Evolutionary conservation across 2,113 vertebrate species (phyloP), one percentile per base, ranked within the genome.

Genomic region (Amia ocellicauda): DNA sequence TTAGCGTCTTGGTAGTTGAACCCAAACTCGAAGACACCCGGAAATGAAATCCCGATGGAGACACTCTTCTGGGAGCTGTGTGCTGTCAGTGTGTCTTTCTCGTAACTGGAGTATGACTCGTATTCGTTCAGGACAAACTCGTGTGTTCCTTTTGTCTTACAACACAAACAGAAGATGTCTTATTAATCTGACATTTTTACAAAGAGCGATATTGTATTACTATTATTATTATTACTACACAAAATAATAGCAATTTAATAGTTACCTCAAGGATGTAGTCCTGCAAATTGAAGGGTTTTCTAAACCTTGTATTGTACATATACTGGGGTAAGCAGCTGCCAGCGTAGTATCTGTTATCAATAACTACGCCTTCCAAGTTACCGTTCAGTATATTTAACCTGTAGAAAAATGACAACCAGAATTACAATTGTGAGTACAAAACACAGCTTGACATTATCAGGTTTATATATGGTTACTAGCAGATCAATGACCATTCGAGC

Each of bases 201-300:
- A n/a, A n/a, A n/a, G n/a, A n/a, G n/a, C n/a, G n/a, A n/a, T n/a
- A n/a, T n/a, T n/a, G n/a, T n/a, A n/a, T n/a, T n/a, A n/a, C n/a
- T n/a, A n/a, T n/a, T n/a, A n/a, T n/a, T n/a, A 4, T 10, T 14
- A 17, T 59, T 14, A 36, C 10, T 19, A 36, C n/a, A 40, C 27
- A 31, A 13, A 27, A n/a, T 31, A n/a, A n/a, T n/a, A n/a, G n/a
- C n/a, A n/a, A n/a, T n/a, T n/a, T n/a, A n/a, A 13, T 31, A 56
- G 72, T 0, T 73, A 96, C 96, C 92, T 95, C 82, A 10, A 87
- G 59, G 0, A 52, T 87, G 53, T 93, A 97, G 79, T 91, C 92
- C 13, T 98, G 92, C 9, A 98, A 64, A 7, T 98, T 99, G 79
- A 91, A 88, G 0, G 94, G 96, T 67, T 96, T 98, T 82, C 96